Evolutionary conservation across 2,888 invertebrate species (phyloP), one percentile per base, ranked within the genome.

Genomic region (Erebia epiphron): DNA sequence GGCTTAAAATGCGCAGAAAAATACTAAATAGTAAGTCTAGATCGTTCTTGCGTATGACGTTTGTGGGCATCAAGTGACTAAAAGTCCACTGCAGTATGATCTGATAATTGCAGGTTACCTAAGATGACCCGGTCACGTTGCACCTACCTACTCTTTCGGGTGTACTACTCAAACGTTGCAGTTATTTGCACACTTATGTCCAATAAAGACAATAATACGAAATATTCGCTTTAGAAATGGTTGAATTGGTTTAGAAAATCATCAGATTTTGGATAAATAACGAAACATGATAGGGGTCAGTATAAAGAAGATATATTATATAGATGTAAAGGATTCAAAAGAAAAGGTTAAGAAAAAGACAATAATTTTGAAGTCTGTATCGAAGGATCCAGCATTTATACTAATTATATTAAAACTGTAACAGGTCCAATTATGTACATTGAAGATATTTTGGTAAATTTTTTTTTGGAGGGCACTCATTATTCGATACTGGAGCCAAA

Each of bases 51-150:
- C 35, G 26, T 13, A 43, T 49, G 43, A 57, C 67, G 60, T 41
- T 18, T 63, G 58, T 64, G 21, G 56, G 21, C 72, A 60, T 35
- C 57, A 69, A 70, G 63, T 70, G 67, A 61, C 43, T 64, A 8
- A 21, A 70, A 43, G 18, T 57, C 72, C 14, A 49, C 46, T 41
- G 58, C 41, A 35, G 14, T 13, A 61, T 43, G 49, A 67, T 67
- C 69, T 88, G 88, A 86, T 84, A 84, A 82, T 85, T 85, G 82
- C 84, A 76, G 73, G 79, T 88, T 86, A 86, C 83, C 81, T 86
- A 87, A 88, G 79, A 73, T 87, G 86, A 89, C 89, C 88, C 69
- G 86, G 84, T 88, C 85, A 87, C 81, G 84, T 83, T 83, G 77
- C 70, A 9, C 1, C 9, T 43, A 43, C 43, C 26, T 50, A 56